Conservation (phyloP, 2,113 vertebrate species). For the Crotalus tigris region DNA sequence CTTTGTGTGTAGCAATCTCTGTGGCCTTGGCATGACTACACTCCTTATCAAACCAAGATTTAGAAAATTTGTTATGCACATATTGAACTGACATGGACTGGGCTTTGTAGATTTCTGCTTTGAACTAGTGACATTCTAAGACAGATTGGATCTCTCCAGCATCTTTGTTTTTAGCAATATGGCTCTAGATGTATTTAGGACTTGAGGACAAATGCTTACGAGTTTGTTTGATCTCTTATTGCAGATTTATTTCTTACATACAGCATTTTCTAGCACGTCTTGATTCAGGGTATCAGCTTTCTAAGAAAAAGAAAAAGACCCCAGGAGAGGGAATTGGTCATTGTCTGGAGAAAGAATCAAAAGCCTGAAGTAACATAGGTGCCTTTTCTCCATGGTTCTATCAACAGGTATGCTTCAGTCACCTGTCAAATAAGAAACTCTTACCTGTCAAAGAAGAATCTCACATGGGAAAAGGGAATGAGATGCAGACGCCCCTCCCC, state of each 20-base stretch:
- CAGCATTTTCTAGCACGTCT: background rate
- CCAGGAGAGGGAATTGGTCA: background rate
- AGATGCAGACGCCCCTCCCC: background rate
- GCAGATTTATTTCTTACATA: background rate
- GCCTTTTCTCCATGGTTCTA: background rate
- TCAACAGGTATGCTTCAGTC: background rate
- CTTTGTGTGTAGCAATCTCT: background rate
- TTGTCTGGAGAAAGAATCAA: background rate
- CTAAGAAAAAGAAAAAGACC: background rate
- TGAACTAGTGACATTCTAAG: background rate
- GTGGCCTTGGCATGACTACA: background rate
- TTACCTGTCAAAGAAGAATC: background rate
- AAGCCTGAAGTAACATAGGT: background rate
- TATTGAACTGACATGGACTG: background rate
- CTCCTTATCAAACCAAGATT: background rate
- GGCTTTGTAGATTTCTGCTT: background rate
- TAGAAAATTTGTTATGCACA: background rate
- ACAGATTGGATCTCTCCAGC: background rate
- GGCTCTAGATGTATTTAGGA: background rate
- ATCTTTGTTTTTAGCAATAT: background rate
- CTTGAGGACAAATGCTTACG: background rate
- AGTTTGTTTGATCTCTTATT: background rate
- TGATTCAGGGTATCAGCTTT: background rate
- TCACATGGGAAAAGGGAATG: background rate
- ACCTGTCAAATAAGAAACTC: background rate